Evolutionary conservation across 2,797 vertebrate genomes (phyloP), one percentile per base, ranked within the genome.

Genomic region (Sebastes kiyomatsui): DNA sequence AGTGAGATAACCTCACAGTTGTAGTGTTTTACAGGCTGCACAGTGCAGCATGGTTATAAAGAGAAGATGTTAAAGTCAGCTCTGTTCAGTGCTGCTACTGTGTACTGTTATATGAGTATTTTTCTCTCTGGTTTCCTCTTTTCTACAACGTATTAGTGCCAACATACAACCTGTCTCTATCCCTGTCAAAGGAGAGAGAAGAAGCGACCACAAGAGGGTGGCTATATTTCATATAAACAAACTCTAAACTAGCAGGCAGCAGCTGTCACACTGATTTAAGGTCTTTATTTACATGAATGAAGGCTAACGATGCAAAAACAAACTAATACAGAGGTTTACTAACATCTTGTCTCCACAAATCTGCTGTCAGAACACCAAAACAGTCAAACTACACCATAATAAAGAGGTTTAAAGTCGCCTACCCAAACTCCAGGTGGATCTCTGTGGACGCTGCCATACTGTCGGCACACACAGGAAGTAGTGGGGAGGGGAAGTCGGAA

Each of bases 401-500:
- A 18, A 33, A 79, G 3, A 0, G 8, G 1, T 67, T 46, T 27
- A 54, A 77, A 86, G 12, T 20, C 64, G 86, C 97, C 90, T 93
- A 99, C 98, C 97, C 96, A 92, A 99, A 99, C 92, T 98, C 97
- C 95, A 99, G 93, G 65, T 96, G 95, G 72, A 99, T 84, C 32
- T 92, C 95, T 86, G 97, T 27, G 96, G 97, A 94, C 90, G 97
- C 97, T 79, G 97, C 98, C 98, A 99, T 99, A 64, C 97, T 98
- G 86, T 84, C 87, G 60, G 77, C 72, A 72, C 55, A 71, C 74
- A 30, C 87, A 93, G 96, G 94, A 95, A 95, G 84, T 83, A 20
- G 7, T 6, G 6, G 10, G 3, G 35, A 2, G 3, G 4, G 14
- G 14, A n/a, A 66, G 6, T 1, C 52, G 93, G 95, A 95, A 93